Percentiles rank a stretch among this genome's conserved stretches.
Conservation (phyloP, 2,113 vertebrate species). For the Nerophis ophidion region DNA sequence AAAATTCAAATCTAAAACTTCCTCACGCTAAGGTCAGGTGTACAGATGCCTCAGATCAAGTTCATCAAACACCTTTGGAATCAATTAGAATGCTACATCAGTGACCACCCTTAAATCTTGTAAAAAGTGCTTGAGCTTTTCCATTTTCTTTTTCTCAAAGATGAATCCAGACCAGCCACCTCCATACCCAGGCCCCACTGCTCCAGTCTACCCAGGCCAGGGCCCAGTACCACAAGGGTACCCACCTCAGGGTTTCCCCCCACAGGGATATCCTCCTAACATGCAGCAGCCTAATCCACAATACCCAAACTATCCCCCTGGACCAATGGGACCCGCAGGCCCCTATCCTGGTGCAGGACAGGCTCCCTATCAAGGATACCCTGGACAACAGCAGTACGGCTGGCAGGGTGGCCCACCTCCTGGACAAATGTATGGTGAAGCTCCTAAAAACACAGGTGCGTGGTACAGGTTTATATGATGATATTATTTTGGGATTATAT, state of each 20-base stretch:
- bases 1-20: too few relatives aligned
- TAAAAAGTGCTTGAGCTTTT: not conserved
- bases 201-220: slow-evolving; percentile 80
- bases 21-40: too few relatives aligned
- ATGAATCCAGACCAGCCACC: slow-evolving; percentile 89
- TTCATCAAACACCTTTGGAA: too few relatives aligned
- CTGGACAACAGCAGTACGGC: slow-evolving; percentile 77
- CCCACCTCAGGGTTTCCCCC: slow-evolving; percentile 66
- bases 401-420: slow-evolving; percentile 81
- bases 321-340: slow-evolving; percentile 67
- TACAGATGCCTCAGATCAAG: too few relatives aligned
- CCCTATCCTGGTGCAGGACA: slow-evolving; percentile 69
- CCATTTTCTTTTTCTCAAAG: slow-evolving; percentile 27
- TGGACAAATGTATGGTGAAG: slow-evolving; percentile 77
- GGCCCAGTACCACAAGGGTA: slow-evolving; percentile 50
- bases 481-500: not conserved
- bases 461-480: not conserved
- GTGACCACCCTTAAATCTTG: too few relatives aligned
- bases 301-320: slow-evolving; percentile 73
- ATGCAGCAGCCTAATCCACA: slow-evolving; percentile 65
- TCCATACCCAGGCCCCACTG: slow-evolving; percentile 79
- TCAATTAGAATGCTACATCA: too few relatives aligned
- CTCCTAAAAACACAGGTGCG: slow-evolving; percentile 93
- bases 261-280: slow-evolving; percentile 65
- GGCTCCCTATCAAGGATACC: slow-evolving; percentile 69